Base-by-base conservation (phyloP, 2,888 invertebrate species). In the Cephus rjabovi region DNA sequence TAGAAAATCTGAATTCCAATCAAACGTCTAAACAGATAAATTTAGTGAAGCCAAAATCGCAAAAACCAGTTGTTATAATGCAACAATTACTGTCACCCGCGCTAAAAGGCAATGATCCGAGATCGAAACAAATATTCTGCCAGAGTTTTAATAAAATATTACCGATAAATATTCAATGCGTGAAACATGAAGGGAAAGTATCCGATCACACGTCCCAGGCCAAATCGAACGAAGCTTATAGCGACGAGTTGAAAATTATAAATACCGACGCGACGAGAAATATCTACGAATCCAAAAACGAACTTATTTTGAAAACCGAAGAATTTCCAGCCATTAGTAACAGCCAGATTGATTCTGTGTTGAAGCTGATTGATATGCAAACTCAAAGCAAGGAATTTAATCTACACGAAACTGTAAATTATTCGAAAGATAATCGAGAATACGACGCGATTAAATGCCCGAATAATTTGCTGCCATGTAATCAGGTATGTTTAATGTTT, bases 51-150 rank as follows among this genome's bases (percentile, higher is more conserved):
- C 31, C 76, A 23, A 78, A 71, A 76, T 76, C 78, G 15, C 78
- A 73, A 34, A 78, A 78, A 34, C 78, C 78, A 69, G 73, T 78
- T 78, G 78, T 78, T 12, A 78, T 78, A 34, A 78, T 78, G 78
- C 75, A 78, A 30, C 78, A 78, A 15, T 68, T 76, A 34, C 12
- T 78, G 56, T 75, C 76, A 30, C 78, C 78, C 12, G 76, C 78
- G 1, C 35, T 71, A 15, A 75, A 31, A 73, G 33, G 71, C 23
- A 78, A 69, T 69, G 69, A 69, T 70, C 30, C n/a, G 6, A 76
- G 34, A 73, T 31, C 71, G 33, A 75, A 73, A n/a, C 78, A 34
- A 56, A 34, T 34, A 11, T 76, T 35, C 11, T 6, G 68, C 33
- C 35, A 40, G 12, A n/a, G 31, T 9, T 78, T 69, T 12, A 76